Evolutionary conservation across 2,888 invertebrate genomes (phyloP), one percentile per base, ranked within the genome.

Genomic region (Silvanus unidentatus): DNA sequence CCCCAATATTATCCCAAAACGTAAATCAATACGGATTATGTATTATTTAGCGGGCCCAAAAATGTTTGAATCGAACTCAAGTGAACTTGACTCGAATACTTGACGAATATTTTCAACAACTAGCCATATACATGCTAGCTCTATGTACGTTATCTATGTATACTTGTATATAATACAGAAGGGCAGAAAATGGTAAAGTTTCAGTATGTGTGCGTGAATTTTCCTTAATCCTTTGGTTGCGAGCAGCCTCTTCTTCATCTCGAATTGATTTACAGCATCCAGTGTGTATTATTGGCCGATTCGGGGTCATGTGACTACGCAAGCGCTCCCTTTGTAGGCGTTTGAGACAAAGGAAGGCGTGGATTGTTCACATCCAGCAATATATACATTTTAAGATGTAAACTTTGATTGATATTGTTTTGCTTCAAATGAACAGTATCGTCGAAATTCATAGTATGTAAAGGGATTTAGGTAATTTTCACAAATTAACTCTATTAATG

Each of bases 301-400:
- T 12, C 37, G 22, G n/a, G 43, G 43, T 52, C 65, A 66, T 62
- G 64, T 64, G 66, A 55, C 29, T 52, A 62, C 68, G 70, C 68
- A 63, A 50, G 68, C 69, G 68, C 64, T 47, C 45, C 52, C 40
- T 51, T 52, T 50, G 62, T 61, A 64, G 67, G 64, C 64, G 66
- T 65, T 49, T 66, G 65, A 68, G 64, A 69, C 68, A 68, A 67
- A 64, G 60, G 64, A 49, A 54, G 69, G 70, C 66, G 69, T 58
- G 58, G 58, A 52, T 34, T 49, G 39, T 34, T 27, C 46, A 13
- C 2, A 22, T 22, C 22, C n/a, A n/a, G n/a, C n/a, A n/a, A n/a
- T 22, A 22, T 22, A 22, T 22, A 22, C 22, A 22, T 22, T 22
- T 22, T 8, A 22, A 22, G 22, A 22, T 22, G 22, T 22, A 22